Percentiles rank a stretch among this genome's conserved stretches.
Evolutionary conservation across 2,888 invertebrate genomes (phyloP).

Genomic region (Vanessa cardui): DNA sequence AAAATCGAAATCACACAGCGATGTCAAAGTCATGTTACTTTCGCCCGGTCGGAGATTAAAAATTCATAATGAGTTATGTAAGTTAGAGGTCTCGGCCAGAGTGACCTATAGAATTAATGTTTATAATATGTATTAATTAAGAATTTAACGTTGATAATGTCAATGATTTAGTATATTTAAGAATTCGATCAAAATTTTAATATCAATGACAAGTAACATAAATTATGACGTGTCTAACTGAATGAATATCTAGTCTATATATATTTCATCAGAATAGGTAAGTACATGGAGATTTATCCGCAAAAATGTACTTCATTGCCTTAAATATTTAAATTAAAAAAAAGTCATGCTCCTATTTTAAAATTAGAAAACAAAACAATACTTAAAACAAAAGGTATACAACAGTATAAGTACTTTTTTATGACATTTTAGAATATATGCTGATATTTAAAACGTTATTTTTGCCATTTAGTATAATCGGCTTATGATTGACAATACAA

Average conservation of each 20-base stretch:
- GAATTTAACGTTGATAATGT: too few relatives aligned
- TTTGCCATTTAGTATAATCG: constrained; percentile 11
- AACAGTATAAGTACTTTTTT: too few relatives aligned
- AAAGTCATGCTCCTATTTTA: too few relatives aligned
- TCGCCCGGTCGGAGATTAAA: constrained; percentile 52
- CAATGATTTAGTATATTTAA: neutral
- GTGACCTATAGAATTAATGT: constrained; percentile 47
- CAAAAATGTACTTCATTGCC: too few relatives aligned
- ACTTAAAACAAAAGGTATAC: too few relatives aligned
- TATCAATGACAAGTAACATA: neutral
- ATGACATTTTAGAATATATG: neutral
- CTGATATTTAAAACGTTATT: too few relatives aligned
- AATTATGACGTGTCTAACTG: neutral
- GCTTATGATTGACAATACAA: constrained; percentile 24
- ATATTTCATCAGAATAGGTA: too few relatives aligned
- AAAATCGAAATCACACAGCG: constrained; percentile 61
- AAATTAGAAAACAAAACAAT: too few relatives aligned
- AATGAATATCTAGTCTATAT: too few relatives aligned
- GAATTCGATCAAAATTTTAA: constrained; percentile 18
- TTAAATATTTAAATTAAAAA: too few relatives aligned
- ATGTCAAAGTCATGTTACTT: constrained; percentile 63
- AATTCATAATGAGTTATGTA: constrained; percentile 52
- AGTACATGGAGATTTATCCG: too few relatives aligned
- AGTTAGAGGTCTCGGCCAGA: constrained; percentile 70
- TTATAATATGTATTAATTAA: neutral